A percentile compares a stretch with the other conserved stretches of the same genome.
Evolutionary conservation across 2,113 vertebrate species (phyloP).

Genomic region (Proteles cristata): DNA sequence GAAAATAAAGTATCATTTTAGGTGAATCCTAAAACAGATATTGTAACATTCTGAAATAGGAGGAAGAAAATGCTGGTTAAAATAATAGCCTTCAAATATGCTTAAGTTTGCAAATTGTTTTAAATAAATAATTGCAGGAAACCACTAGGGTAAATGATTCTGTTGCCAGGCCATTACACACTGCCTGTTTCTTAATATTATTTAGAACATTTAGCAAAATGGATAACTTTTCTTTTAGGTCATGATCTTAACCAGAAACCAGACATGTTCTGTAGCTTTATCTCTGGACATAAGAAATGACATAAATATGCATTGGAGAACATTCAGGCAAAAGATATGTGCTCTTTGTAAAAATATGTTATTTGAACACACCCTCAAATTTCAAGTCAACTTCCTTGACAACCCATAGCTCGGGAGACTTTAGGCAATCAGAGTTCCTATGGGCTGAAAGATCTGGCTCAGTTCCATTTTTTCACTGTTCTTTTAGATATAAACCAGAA

Average conservation of each 20-base stretch:
- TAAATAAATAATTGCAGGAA: not conserved
- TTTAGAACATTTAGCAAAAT: slow-evolving; percentile 21
- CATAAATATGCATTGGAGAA: not conserved
- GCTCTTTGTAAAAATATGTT: not conserved
- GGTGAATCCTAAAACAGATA: not conserved
- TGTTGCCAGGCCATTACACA: not conserved
- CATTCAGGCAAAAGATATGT: not conserved
- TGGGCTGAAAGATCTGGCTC: not conserved
- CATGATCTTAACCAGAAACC: not conserved
- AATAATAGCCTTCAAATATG: not conserved
- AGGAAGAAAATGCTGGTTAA: not conserved
- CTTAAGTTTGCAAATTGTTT: not conserved
- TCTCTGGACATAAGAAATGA: not conserved
- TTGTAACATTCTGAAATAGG: not conserved
- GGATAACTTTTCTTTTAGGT: not conserved
- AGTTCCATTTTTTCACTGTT: slow-evolving; percentile 14
- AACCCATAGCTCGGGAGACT: not conserved
- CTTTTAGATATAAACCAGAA: slow-evolving; percentile 54
- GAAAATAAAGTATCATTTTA: not conserved
- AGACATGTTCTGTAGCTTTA: not conserved
- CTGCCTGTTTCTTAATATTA: slow-evolving; percentile 14
- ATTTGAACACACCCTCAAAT: slow-evolving; percentile 22
- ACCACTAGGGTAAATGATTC: not conserved
- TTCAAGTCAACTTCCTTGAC: slow-evolving; percentile 36
- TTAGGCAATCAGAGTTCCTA: not conserved